Percentiles rank a stretch among this genome's conserved stretches.
Conservation (phyloP, 2,113 vertebrate species). For the Anarrhichthys ocellatus region DNA sequence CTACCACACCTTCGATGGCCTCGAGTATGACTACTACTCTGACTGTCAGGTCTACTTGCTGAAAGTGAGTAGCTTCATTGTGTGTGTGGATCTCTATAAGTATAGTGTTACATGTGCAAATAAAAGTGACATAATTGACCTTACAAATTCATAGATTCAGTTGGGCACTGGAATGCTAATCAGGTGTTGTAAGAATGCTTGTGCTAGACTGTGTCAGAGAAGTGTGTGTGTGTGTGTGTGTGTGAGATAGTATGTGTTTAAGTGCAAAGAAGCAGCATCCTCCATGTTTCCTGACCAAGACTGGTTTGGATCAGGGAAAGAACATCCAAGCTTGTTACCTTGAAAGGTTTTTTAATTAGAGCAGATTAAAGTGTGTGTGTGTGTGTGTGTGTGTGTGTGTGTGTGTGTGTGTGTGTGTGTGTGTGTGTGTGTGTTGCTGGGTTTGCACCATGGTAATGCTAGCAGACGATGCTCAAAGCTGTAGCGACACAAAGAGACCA, state of each 20-base stretch:
- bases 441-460: conserved; percentile 60
- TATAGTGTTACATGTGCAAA: background rate
- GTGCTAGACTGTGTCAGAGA: conserved; percentile 35
- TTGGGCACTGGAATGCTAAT: background rate
- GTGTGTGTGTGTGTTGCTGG: conserved; percentile 34
- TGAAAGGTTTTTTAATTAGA: conserved; percentile 72
- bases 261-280: conserved; percentile 36
- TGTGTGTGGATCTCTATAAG: conserved; percentile 25
- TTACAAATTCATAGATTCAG: conserved; percentile 19
- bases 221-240: conserved; percentile 20
- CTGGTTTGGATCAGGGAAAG: conserved; percentile 62
- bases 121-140: background rate
- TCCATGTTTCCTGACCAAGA: conserved; percentile 26
- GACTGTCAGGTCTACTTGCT: conserved; percentile 95
- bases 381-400: conserved; percentile 38
- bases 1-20: conserved; percentile 95
- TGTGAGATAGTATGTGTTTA: background rate
- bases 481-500: conserved; percentile 73
- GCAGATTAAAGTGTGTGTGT: conserved; percentile 56
- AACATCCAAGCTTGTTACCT: conserved; percentile 57
- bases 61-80: conserved; percentile 68
- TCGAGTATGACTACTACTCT: conserved; percentile 96
- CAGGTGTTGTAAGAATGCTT: conserved; percentile 14
- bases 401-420: conserved; percentile 35
- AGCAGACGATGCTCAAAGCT: conserved; percentile 70